These are phyloP conservation scores for Phaethornis superciliosus DNA, from an alignment of 2,113 vertebrate species.

Conservation along the genomic window DNA sequence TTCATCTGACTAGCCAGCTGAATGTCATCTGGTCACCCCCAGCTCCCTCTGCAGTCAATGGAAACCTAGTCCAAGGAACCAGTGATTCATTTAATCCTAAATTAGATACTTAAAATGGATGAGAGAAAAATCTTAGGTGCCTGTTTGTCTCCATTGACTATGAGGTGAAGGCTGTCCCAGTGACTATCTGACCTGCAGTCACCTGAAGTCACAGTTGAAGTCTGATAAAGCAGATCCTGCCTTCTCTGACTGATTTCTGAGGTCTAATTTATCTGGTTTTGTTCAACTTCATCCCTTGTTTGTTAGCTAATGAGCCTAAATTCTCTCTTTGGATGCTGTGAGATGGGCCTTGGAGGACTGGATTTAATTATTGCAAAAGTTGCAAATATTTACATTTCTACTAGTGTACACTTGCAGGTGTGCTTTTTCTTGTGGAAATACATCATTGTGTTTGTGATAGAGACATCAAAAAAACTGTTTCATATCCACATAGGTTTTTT, in stretches of 20 bases:
- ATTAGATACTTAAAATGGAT: not conserved
- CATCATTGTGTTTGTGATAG: not conserved
- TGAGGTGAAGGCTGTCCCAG: not conserved
- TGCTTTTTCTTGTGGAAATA: constrained; percentile 38
- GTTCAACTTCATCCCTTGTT: not conserved
- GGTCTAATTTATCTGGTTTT: not conserved
- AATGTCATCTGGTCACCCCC: not conserved
- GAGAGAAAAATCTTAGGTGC: not conserved
- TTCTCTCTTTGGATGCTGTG: not conserved
- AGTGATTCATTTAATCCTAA: not conserved
- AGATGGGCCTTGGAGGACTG: not conserved
- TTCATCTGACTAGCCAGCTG: not conserved
- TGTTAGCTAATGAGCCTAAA: not conserved
- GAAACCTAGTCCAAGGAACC: not conserved
- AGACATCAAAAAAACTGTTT: constrained; percentile 51
- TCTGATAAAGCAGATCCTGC: not conserved
- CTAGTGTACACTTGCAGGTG: constrained; percentile 9
- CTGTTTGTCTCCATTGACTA: not conserved
- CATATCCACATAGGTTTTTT: constrained; percentile 30
- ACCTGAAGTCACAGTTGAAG: not conserved
- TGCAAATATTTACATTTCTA: constrained; percentile 51
- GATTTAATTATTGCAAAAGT: constrained; percentile 16
- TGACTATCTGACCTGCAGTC: constrained; percentile 1
- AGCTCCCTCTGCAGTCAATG: not conserved
- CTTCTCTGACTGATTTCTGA: not conserved